These are phyloP conservation scores for Acromyrmex charruanus DNA, from an alignment of 1,140 invertebrate species.

Conservation along the genomic window DNA sequence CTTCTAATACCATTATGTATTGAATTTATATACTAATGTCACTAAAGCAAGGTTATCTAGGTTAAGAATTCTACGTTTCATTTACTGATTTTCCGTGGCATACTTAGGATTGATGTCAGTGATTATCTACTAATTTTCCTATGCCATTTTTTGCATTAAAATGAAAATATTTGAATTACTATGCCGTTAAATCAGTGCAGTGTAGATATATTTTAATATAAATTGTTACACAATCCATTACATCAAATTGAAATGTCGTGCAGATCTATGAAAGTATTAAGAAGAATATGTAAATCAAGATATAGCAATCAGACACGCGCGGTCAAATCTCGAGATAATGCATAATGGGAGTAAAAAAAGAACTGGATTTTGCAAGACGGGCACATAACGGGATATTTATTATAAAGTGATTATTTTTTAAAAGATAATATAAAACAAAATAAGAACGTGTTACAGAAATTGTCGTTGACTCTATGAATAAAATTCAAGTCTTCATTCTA, in stretches of 20 bases:
- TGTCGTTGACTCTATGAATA: neutral
- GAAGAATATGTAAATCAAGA: slow-evolving; percentile 46
- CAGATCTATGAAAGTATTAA: slow-evolving; percentile 37
- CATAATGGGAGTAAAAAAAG: slow-evolving; percentile 31
- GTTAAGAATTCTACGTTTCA: no score
- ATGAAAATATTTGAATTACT: neutral
- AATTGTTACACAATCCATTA: slow-evolving; percentile 41
- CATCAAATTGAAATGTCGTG: neutral
- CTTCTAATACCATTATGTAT: no score
- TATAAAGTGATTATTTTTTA: slow-evolving; percentile 35
- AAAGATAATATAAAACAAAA: neutral
- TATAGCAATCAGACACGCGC: slow-evolving; percentile 7
- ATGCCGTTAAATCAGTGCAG: neutral
- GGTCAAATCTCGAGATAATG: slow-evolving; percentile 14
- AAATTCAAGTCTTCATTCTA: slow-evolving; percentile 20
- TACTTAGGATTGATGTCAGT: no score
- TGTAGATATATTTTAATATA: neutral
- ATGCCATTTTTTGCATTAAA: neutral
- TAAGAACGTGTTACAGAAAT: neutral
- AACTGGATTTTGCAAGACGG: slow-evolving; percentile 20
- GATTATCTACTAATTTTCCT: neutral
- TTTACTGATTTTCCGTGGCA: no score
- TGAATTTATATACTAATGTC: no score
- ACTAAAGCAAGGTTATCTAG: no score
- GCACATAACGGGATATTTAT: slow-evolving; percentile 27